Conservation (phyloP, 2,888 invertebrate species). For the Aphrophora alni region DNA sequence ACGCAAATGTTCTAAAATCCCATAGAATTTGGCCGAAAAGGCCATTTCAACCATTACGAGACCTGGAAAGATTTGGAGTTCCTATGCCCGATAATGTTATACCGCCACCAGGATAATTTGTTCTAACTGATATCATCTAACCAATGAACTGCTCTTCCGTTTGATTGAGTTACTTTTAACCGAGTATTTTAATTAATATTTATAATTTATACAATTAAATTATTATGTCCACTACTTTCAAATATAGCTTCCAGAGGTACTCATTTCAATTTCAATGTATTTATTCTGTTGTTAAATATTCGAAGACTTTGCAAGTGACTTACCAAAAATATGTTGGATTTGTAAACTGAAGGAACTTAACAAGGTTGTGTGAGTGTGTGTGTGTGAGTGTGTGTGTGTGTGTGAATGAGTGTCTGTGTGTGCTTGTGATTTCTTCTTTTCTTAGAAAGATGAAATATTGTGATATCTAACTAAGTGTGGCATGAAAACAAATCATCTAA, state of each 20-base stretch:
- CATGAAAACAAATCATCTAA: not conserved
- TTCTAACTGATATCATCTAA: not conserved
- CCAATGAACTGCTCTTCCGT: not conserved
- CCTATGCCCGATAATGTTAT: constrained; percentile 46
- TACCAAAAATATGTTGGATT: not conserved
- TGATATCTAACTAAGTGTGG: not conserved
- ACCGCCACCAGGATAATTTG: constrained; percentile 33
- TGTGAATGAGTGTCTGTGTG: not conserved
- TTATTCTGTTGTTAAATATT: not conserved
- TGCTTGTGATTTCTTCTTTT: not conserved
- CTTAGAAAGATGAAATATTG: not conserved
- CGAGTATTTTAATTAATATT: not conserved
- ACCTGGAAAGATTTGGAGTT: constrained; percentile 60
- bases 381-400: not conserved
- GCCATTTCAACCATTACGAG: constrained; percentile 63
- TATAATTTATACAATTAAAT: not conserved
- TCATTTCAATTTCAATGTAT: not conserved
- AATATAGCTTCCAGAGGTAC: not conserved
- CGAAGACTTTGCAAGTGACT: not conserved
- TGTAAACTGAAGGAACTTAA: not conserved
- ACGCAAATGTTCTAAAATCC: constrained; percentile 61
- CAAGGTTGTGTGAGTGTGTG: not conserved
- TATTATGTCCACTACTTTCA: not conserved
- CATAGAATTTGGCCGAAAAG: constrained; percentile 66
- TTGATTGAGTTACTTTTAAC: not conserved